Evolutionary conservation across 2,797 vertebrate genomes (phyloP).

Genomic region (Sebastiscus tertius): DNA sequence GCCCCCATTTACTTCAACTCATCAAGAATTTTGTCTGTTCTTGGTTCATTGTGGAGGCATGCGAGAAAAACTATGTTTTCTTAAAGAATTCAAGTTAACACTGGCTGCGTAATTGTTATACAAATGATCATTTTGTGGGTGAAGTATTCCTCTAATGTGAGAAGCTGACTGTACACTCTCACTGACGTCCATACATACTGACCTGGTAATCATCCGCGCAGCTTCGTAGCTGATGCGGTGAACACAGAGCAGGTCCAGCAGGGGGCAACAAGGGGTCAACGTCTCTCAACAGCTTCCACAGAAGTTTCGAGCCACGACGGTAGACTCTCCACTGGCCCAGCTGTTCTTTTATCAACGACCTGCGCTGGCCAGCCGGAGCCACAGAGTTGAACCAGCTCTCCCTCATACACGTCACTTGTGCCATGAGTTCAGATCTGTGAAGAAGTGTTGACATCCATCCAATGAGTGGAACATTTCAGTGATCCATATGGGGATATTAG

Average conservation of each 20-base stretch:
- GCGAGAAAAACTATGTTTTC: fast-evolving
- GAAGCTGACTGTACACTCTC: fast-evolving
- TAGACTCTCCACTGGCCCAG: constrained; percentile 82
- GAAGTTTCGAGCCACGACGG: constrained; percentile 62
- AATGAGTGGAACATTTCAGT: background rate
- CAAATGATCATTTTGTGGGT: no score
- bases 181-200: background rate
- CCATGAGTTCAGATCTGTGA: constrained; percentile 82
- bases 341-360: constrained; percentile 57
- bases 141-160: background rate
- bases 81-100: no score
- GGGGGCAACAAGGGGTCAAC: constrained; percentile 72
- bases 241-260: constrained; percentile 64
- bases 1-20: no score
- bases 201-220: constrained; percentile 85
- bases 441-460: background rate
- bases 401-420: constrained; percentile 73
- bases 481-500: background rate
- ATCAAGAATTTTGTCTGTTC: fast-evolving
- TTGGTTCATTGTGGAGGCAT: no score
- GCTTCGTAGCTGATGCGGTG: constrained; percentile 73
- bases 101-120: fast-evolving
- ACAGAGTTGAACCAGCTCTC: constrained; percentile 83
- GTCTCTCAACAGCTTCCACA: constrained; percentile 78
- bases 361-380: constrained; percentile 65